These are phyloP conservation scores for Pseudorectes ferrugineus DNA, from an alignment of 2,113 vertebrate genomes.

Conservation along the genomic window DNA sequence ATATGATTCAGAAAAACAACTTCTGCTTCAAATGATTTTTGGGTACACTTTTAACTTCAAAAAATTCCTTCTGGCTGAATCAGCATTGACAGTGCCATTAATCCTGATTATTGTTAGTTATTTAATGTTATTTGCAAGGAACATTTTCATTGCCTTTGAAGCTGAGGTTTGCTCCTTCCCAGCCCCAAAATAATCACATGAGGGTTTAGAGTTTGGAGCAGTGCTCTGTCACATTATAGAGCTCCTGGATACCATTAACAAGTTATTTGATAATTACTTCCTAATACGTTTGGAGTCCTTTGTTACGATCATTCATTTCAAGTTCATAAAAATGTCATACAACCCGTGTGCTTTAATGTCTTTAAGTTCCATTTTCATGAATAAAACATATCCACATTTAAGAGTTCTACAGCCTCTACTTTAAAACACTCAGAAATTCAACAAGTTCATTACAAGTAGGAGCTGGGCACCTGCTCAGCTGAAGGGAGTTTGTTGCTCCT, in stretches of 20 bases:
- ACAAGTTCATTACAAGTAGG: neutral
- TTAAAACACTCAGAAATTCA: neutral
- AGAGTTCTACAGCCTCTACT: neutral
- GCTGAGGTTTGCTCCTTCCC: neutral
- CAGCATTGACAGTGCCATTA: conserved; percentile 32
- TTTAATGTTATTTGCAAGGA: neutral
- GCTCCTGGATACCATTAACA: conserved; percentile 12
- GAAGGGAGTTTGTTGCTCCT: neutral
- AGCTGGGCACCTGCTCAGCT: neutral
- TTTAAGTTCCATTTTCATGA: neutral
- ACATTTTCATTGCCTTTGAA: conserved; percentile 32
- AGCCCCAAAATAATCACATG: neutral
- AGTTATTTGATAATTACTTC: conserved; percentile 50
- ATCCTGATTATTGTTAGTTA: conserved; percentile 34
- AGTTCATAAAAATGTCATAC: conserved; percentile 19
- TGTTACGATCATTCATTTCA: neutral
- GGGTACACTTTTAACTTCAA: neutral
- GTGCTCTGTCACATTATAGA: neutral
- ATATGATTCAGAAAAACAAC: neutral
- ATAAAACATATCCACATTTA: conserved; percentile 9
- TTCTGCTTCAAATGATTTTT: neutral
- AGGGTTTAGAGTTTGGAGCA: neutral
- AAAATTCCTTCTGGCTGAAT: neutral
- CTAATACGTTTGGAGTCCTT: neutral
- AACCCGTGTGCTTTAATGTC: neutral